Percentiles rank a stretch among this genome's conserved stretches.
phyloP scores from a whole-genome alignment of 2,113 vertebrate genomes.

The Crotalus helleri region DNA sequence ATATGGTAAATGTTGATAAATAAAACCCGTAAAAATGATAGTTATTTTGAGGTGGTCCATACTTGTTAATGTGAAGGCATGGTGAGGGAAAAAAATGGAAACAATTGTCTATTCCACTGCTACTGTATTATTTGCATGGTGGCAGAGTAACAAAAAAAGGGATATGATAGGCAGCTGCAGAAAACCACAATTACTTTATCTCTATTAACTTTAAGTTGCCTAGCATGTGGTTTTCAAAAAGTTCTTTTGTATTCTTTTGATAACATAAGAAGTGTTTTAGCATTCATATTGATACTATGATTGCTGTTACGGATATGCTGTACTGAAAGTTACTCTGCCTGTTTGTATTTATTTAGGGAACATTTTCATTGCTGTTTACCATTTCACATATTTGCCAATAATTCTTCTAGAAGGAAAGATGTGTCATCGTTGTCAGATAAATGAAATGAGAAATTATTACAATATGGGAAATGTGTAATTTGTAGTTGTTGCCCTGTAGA shows the following conservation, averaged over 20 bases:
- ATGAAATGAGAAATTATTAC: not conserved
- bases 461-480: not conserved
- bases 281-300: not conserved
- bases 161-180: not conserved
- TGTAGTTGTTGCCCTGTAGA: not conserved
- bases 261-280: not conserved
- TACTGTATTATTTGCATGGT: not conserved
- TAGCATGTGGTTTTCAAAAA: not conserved
- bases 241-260: not conserved
- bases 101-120: not conserved
- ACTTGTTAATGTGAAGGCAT: not conserved
- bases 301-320: not conserved
- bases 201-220: not conserved
- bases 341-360: not conserved
- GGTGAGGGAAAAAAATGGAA: not conserved
- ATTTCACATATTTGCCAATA: not conserved
- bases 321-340: not conserved
- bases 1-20: not conserved
- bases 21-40: not conserved
- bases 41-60: not conserved
- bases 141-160: not conserved
- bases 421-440: not conserved
- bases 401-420: not conserved
- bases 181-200: not conserved
- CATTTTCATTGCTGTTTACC: not conserved